Base-by-base conservation (phyloP, 1,140 invertebrate species). In the Pseudomyrmex concolor region DNA sequence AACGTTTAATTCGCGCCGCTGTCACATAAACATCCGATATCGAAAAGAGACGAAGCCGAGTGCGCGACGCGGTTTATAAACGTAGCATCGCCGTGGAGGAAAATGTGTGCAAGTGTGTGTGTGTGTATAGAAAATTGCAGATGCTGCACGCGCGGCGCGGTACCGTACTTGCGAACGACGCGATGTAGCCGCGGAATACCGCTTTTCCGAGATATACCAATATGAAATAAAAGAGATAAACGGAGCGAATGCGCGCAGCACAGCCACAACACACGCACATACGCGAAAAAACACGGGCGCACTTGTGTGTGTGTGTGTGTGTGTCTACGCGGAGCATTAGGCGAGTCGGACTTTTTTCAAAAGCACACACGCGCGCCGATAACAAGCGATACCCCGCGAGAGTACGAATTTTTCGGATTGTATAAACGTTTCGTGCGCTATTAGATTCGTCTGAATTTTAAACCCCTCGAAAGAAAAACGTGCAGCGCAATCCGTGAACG, bases 201-300 rank as follows among this genome's bases (percentile, higher is more conserved):
- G 64, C 51, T 86, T 86, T 86, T 57, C 68, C 70, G 67, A 70
- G 70, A 48, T 70, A 48, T 15, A 63, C 55, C 76, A 73, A 86
- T 85, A 59, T 68, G 63, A 83, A 83, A 83, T 86, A 83, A 83
- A 86, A 83, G 77, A 70, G 77, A 76, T 76, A 76, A 86, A 82
- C 83, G 83, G 50, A 64, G 48, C 63, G 48, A 73, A 50, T 57
- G 50, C 67, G 50, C 34, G 43, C 19, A 59, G 34, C 17, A n/a
- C 48, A 43, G 1, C 45, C 54, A 51, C 45, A 54, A n/a, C 57
- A 19, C 57, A 19, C 57, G 0, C 17, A 17, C 1, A 51, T 13
- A 51, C 62, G 60, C 62, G 34, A 34, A 34, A 34, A 34, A 84
- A 9, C 62, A 66, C 67, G 25, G 15, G 25, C 8, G 5, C 22